Percentiles rank a stretch among this genome's conserved stretches.
Conservation (phyloP, 2,113 vertebrate genomes). For the Sphaerodactylus townsendi region DNA sequence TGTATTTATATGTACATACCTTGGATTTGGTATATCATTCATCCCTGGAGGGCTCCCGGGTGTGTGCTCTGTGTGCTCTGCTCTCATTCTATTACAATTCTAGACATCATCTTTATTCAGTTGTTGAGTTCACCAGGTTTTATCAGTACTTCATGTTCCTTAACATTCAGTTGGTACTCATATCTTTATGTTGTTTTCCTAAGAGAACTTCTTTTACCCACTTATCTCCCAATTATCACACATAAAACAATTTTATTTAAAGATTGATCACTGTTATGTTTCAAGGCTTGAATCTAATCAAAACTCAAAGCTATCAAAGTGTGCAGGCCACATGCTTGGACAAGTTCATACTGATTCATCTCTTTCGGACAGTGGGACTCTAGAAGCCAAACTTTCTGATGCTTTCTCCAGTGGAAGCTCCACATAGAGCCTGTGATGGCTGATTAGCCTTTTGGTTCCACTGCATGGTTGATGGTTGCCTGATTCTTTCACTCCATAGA, state of each 20-base stretch:
- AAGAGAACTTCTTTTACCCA: background rate
- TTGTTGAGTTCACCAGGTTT: constrained; percentile 9
- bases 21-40: too few species aligned
- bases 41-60: too few species aligned
- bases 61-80: constrained; percentile 11
- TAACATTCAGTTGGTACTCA: background rate
- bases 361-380: background rate
- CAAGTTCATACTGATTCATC: background rate
- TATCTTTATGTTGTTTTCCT: background rate
- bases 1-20: too few species aligned
- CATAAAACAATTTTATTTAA: background rate
- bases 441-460: background rate
- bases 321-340: background rate
- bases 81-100: constrained; percentile 7
- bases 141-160: background rate
- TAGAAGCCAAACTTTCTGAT: background rate
- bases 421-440: background rate
- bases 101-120: constrained; percentile 6
- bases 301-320: background rate
- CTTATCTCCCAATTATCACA: background rate
- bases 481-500: background rate
- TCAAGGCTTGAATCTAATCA: background rate
- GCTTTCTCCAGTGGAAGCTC: background rate
- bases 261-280: background rate
- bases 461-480: background rate